Conservation (phyloP, 53 echinoderm and acorn worm species). For the Holothuria leucospilota region DNA sequence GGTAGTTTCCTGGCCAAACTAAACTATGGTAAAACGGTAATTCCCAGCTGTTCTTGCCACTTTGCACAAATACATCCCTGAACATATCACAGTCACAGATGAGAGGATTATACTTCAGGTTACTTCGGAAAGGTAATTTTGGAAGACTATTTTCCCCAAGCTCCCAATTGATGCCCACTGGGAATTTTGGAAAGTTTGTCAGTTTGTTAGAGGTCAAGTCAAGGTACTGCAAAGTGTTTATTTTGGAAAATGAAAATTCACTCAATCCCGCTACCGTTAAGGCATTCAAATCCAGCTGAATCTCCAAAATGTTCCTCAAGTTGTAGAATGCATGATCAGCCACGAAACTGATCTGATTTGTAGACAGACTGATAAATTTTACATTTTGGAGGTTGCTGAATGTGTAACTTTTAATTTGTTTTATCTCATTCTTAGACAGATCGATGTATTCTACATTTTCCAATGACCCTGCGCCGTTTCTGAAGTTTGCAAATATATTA, state of each 20-base stretch:
- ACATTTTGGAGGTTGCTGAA: slow-evolving; percentile 9
- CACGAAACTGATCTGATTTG: no score
- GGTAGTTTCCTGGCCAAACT: slow-evolving; percentile 28
- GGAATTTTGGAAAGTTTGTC: slow-evolving; percentile 12
- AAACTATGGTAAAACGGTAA: neutral
- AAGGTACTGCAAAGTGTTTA: neutral
- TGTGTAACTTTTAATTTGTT: neutral
- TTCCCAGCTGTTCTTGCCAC: neutral
- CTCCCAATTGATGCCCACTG: neutral
- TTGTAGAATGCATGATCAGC: no score
- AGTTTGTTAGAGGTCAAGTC: neutral
- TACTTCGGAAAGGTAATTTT: neutral
- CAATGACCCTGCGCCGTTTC: neutral
- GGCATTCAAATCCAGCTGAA: no score
- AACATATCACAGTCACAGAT: slow-evolving; percentile 38
- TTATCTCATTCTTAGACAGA: slow-evolving; percentile 9
- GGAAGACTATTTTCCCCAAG: neutral
- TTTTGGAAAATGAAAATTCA: neutral
- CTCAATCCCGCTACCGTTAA: no score
- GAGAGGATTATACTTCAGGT: neutral
- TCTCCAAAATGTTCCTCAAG: no score
- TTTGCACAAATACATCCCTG: neutral
- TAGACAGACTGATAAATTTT: neutral
- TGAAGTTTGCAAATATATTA: slow-evolving; percentile 2
- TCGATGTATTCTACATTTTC: slow-evolving; percentile 11